Evolutionary conservation across 2,797 vertebrate species (phyloP).

Genomic region (Leucoraja ocellata): DNA sequence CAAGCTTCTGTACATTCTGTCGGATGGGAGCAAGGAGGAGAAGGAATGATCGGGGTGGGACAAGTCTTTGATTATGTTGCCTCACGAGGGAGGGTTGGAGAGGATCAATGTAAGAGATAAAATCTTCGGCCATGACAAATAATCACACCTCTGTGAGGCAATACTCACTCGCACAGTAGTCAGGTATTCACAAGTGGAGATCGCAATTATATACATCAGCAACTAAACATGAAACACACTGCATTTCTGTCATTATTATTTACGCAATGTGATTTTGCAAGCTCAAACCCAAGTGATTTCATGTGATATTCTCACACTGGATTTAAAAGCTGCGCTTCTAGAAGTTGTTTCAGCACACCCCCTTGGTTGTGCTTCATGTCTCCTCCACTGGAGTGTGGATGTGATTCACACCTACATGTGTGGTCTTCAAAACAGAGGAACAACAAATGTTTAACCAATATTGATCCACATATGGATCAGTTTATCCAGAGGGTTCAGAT

Average conservation of each 20-base stretch:
- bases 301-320: background rate
- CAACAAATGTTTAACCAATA: conserved; percentile 27
- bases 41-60: too few species aligned
- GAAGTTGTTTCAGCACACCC: background rate
- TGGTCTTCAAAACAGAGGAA: conserved; percentile 17
- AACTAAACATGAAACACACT: background rate
- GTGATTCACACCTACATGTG: conserved; percentile 1
- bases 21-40: too few species aligned
- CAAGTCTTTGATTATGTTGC: too few species aligned
- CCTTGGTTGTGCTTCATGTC: background rate
- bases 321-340: background rate
- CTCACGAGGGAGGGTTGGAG: too few species aligned
- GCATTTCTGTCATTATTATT: background rate
- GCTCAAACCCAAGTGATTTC: conserved; percentile 16
- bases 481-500: background rate
- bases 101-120: background rate
- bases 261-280: background rate
- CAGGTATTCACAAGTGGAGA: background rate
- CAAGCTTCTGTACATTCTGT: too few species aligned
- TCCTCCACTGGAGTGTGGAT: background rate
- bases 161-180: background rate
- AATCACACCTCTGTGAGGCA: background rate
- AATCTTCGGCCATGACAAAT: background rate
- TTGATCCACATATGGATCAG: conserved; percentile 20
- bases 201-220: background rate